Conservation (phyloP, 37 sponge, comb jelly and placozoan species). For the Mnemiopsis leidyi region DNA sequence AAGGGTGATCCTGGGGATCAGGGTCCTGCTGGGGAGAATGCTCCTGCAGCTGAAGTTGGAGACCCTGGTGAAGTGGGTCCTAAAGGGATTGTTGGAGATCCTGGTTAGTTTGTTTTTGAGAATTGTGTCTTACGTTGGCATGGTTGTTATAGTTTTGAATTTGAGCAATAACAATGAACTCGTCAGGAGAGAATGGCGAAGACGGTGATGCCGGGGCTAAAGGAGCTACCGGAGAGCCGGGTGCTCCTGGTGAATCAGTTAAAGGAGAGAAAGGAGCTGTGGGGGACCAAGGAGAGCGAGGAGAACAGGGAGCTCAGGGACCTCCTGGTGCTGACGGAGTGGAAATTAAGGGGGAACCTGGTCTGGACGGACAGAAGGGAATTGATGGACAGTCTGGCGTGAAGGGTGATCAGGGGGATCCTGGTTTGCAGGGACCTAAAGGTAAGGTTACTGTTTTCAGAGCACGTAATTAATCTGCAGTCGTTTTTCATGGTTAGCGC, state of each 20-base stretch:
- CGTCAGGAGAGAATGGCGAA: not conserved
- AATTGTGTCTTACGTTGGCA: no score
- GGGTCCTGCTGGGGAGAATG: not conserved
- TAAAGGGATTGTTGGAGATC: not conserved
- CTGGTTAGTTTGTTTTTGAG: no score
- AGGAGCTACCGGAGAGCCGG: slow-evolving; percentile 18
- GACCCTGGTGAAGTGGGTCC: not conserved
- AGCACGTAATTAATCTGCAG: no score
- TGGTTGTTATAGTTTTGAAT: no score
- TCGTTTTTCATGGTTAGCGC: no score
- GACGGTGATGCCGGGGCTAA: not conserved
- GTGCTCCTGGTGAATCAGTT: not conserved
- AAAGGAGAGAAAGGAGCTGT: not conserved
- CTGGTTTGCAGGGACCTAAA: not conserved
- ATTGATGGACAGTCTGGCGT: not conserved
- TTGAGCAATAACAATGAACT: no score
- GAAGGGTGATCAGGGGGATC: not conserved
- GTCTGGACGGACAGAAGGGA: not conserved
- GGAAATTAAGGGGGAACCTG: not conserved
- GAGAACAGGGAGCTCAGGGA: not conserved
- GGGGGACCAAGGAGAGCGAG: not conserved
- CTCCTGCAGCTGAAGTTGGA: not conserved
- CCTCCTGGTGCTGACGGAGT: slow-evolving; percentile 21
- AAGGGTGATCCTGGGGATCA: not conserved
- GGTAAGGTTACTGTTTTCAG: no score